A percentile compares a stretch with the other conserved stretches of the same genome.
Evolutionary conservation across 2,113 vertebrate species (phyloP).

Genomic region (Raja brachyura): DNA sequence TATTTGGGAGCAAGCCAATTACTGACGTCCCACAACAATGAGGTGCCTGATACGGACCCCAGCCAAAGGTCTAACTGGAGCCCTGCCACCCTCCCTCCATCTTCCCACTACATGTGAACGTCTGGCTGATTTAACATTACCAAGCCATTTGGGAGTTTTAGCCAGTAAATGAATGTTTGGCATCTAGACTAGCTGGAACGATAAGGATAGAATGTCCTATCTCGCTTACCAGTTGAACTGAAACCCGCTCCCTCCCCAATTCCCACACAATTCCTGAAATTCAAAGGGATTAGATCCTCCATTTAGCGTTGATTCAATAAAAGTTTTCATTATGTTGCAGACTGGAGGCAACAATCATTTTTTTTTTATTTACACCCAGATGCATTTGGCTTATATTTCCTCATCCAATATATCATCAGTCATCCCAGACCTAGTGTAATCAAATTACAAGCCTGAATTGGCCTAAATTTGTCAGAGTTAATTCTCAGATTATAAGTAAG

Average conservation of each 20-base stretch:
- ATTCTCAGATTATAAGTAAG: conserved; percentile 24
- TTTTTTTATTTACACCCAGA: neutral
- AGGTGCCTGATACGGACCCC: neutral
- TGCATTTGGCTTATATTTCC: conserved; percentile 15
- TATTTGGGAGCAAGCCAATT: too few relatives aligned
- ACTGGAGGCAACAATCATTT: neutral
- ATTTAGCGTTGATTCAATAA: conserved; percentile 17
- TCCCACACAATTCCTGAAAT: neutral
- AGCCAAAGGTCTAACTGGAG: neutral
- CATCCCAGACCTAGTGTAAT: conserved; percentile 19
- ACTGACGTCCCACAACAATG: neutral
- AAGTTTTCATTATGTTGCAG: conserved; percentile 19
- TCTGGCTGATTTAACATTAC: neutral
- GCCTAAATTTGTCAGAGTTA: conserved; percentile 27
- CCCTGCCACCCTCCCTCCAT: neutral
- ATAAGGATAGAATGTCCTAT: neutral
- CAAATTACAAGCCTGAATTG: conserved; percentile 32
- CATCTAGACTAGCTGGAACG: neutral
- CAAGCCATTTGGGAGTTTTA: neutral
- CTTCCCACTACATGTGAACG: neutral
- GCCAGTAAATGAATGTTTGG: neutral
- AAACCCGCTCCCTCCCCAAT: neutral
- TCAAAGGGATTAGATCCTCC: neutral
- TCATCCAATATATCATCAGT: conserved; percentile 15
- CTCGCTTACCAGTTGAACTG: neutral